Evolutionary conservation across 2,113 vertebrate genomes (phyloP), one percentile per base, ranked within the genome.

Genomic region (Mystacornis crossleyi): DNA sequence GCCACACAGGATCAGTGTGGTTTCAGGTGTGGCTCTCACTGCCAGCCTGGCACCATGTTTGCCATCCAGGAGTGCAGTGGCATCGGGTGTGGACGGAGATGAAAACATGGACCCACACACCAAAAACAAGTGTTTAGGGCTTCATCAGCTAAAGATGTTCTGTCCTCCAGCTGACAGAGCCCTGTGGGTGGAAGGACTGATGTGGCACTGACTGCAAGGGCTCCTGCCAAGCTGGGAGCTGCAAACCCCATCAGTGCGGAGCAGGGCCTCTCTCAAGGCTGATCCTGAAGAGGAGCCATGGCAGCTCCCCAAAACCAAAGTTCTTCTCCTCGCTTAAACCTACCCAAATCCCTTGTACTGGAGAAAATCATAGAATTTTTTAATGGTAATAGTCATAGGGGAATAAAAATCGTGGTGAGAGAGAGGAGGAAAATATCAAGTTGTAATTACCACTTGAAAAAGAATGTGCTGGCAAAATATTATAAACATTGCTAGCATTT

Each of bases 1-100:
- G 28, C 19, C 1, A 1, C 5, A 3, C 8, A 5, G 21, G n/a
- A 12, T 17, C 15, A 53, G 12, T 7, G 5, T 28, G 10, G 18
- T 48, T 55, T 61, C 67, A 53, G 42, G 12, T 26, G 36, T 8
- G n/a, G 2, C 57, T 87, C 53, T 36, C 14, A 8, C 20, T 12
- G 20, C 25, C 80, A 57, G 48, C 50, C 38, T 51, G 34, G 16
- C 5, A 1, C n/a, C 1, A 3, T 33, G 31, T 12, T 18, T 48
- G 29, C 6, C 5, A 9, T 33, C 45, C 43, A 14, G 58, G 34
- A 34, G 5, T 3, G 4, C 5, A 1, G n/a, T 45, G 47, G 65
- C 9, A 40, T 58, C 3, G 13, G n/a, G 13, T 53, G 43, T 1
- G 2, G 15, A 42, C 42, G 20, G 43, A 66, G 45, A 16, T 2